Evolutionary conservation across 2,113 vertebrate genomes (phyloP).

Genomic region (Saguinus imperator): DNA sequence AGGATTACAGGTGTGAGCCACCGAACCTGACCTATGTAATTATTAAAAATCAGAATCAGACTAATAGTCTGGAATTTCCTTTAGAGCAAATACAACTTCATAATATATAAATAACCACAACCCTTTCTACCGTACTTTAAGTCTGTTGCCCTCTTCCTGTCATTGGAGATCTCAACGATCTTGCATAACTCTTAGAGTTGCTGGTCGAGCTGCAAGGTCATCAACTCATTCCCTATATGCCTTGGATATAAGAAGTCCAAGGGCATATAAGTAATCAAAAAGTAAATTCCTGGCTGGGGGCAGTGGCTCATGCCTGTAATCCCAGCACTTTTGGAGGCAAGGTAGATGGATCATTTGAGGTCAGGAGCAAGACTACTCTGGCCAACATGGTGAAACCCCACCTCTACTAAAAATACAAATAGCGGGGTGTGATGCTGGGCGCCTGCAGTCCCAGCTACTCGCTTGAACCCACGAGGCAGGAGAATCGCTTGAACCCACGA

Average conservation of each 20-base stretch:
- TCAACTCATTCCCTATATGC: background rate
- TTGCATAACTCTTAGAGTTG: background rate
- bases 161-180: background rate
- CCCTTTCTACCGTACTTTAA: background rate
- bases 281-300: background rate
- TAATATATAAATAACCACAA: background rate
- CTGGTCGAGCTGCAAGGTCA: background rate
- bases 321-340: no score
- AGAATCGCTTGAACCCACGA: no score
- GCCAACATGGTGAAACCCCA: no score
- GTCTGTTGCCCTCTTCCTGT: background rate
- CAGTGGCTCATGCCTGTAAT: no score
- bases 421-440: no score
- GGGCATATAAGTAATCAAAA: background rate
- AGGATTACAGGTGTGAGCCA: no score
- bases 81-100: background rate
- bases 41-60: constrained; percentile 31
- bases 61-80: background rate
- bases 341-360: no score
- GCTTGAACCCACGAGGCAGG: no score
- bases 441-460: no score
- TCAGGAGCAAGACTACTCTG: no score
- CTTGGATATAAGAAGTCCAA: background rate
- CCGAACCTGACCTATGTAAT: background rate
- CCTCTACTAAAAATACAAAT: no score